A percentile compares a stretch with the other conserved stretches of the same genome.
These are phyloP conservation scores for Athene cunicularia DNA, from an alignment of 2,113 vertebrate genomes.

Conservation along the genomic window DNA sequence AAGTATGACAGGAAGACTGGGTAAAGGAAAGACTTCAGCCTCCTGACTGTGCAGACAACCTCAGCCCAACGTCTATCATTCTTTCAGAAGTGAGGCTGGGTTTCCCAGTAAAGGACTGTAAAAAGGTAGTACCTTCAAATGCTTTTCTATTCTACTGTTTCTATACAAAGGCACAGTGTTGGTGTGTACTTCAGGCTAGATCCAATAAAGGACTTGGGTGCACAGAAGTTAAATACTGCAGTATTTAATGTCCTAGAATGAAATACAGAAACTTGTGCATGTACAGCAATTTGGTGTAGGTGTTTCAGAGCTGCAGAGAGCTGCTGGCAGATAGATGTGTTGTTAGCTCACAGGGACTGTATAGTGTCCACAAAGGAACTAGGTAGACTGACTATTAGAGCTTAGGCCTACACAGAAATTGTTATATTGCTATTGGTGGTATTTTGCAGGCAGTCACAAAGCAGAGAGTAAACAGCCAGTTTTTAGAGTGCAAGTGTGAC, in stretches of 20 bases:
- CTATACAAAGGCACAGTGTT: background rate
- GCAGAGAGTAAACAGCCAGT: background rate
- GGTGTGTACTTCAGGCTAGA: slow-evolving; percentile 6
- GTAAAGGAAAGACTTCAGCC: background rate
- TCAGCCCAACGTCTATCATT: background rate
- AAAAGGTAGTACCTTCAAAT: slow-evolving; percentile 35
- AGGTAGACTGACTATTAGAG: background rate
- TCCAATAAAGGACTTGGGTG: background rate
- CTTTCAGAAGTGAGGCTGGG: slow-evolving; percentile 3
- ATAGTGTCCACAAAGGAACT: background rate
- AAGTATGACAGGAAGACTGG: background rate
- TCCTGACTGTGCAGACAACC: slow-evolving; percentile 30
- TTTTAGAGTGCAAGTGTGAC: background rate
- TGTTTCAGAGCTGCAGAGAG: background rate
- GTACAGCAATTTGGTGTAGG: background rate
- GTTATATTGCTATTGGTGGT: background rate
- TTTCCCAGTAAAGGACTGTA: background rate
- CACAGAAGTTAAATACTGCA: slow-evolving; percentile 4
- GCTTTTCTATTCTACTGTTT: background rate
- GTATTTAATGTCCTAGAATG: background rate
- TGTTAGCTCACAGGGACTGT: background rate
- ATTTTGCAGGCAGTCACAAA: background rate
- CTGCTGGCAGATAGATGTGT: background rate
- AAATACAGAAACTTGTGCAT: background rate
- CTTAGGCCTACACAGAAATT: background rate